phyloP scores from a whole-genome alignment of 2,888 invertebrate genomes.

The Argyra leucocephala region DNA sequence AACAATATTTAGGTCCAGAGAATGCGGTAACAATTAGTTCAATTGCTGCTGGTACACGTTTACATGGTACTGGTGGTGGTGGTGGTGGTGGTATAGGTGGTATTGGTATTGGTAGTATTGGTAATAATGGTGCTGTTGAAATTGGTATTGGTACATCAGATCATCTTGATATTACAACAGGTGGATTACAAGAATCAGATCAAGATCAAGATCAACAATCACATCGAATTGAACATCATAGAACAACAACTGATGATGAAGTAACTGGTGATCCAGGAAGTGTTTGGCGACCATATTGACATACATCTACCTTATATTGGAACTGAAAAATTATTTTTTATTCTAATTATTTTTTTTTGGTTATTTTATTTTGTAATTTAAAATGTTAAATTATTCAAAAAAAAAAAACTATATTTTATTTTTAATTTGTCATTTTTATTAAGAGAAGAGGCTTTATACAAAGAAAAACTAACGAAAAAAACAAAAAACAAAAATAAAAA shows the following conservation, averaged over 20 bases:
- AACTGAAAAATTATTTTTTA: neutral
- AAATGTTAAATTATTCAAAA: neutral
- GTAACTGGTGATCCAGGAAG: constrained; percentile 44
- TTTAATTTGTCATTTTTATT: too few species aligned
- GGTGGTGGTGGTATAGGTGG: constrained; percentile 42
- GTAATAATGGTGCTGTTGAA: constrained; percentile 46
- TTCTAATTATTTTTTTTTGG: neutral
- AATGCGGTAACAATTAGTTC: constrained; percentile 53
- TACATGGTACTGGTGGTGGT: constrained; percentile 44
- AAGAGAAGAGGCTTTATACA: neutral
- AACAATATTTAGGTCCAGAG: constrained; percentile 53
- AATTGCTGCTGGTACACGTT: constrained; percentile 38
- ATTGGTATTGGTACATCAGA: constrained; percentile 44
- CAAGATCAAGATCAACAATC: constrained; percentile 12
- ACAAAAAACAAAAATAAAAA: neutral
- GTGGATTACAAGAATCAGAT: constrained; percentile 22
- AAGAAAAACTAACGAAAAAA: neutral
- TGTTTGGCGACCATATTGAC: constrained; percentile 73
- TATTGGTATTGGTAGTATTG: constrained; percentile 48
- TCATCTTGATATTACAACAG: constrained; percentile 28
- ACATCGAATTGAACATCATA: constrained; percentile 9
- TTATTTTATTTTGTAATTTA: neutral
- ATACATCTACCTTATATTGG: neutral
- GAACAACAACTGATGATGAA: constrained; percentile 27
- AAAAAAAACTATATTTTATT: neutral